These are phyloP conservation scores for Montifringilla adamsi DNA, from an alignment of 2,113 vertebrate species.

Conservation along the genomic window DNA sequence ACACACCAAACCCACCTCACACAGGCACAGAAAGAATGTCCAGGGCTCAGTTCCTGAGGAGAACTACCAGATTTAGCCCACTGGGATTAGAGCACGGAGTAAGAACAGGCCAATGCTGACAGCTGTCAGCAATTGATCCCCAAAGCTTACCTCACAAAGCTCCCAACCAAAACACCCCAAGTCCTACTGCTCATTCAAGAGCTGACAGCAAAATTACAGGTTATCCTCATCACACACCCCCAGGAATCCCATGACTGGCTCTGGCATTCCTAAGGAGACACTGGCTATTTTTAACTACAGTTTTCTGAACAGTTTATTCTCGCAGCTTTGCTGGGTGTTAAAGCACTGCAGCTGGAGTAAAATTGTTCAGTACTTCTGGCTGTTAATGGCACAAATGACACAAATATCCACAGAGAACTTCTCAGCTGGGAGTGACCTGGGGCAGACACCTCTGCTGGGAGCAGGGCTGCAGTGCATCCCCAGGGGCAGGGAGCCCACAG, in stretches of 20 bases:
- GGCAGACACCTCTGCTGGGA: background rate
- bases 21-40: background rate
- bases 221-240: background rate
- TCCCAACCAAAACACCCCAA: conserved; percentile 5
- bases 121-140: background rate
- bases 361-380: background rate
- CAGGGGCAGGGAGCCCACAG: fast-evolving
- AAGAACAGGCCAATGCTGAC: background rate
- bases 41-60: background rate
- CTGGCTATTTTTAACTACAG: background rate
- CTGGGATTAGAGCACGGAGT: background rate
- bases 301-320: background rate
- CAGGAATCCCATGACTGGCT: fast-evolving
- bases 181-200: background rate
- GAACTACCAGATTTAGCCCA: background rate
- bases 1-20: background rate
- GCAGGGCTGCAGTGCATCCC: background rate
- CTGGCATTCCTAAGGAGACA: background rate
- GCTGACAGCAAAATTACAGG: background rate
- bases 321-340: background rate
- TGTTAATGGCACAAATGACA: fast-evolving
- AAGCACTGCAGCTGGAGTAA: background rate
- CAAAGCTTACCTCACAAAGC: background rate
- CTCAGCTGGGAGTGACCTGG: background rate
- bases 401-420: background rate